Evolutionary conservation across 1,140 invertebrate genomes (phyloP), one percentile per base, ranked within the genome.

Genomic region (Dysdera silvatica): DNA sequence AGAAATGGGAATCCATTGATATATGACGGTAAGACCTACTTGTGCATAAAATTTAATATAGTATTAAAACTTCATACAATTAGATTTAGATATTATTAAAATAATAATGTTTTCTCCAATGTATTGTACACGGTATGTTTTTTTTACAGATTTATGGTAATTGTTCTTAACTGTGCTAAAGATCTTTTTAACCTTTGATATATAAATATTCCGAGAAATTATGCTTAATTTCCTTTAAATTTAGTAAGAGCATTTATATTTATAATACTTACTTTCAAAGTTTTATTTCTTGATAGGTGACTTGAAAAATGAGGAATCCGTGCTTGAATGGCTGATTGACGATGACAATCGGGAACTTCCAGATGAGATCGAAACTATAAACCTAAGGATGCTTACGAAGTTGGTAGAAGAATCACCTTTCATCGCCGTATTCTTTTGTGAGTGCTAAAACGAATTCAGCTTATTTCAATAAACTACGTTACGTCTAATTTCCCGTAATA

Each of bases 291-390:
- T 67, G 69, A 23, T 54, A 85, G 90, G 90, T 33, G 91, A 95
- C 77, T 76, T 95, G 20, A 88, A 92, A 64, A 72, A 73, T 70
- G 74, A 74, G 61, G 70, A 76, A 51, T 58, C 57, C 51, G 72
- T 76, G 18, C 67, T 76, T 23, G 91, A 95, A 76, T 95, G 91
- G 91, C 76, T 95, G 0, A 88, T 90, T 61, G 91, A 95, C 75
- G 91, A 95, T 74, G 91, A 95, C 64, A 95, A 94, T 75, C 81
- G 92, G 16, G 91, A 95, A 79, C 73, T 95, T 62, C 89, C 89
- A 14, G 91, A 95, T 78, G 91, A 95, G 80, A 96, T 95, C 70
- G 91, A 95, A 70, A 71, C 87, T 45, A 89, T 95, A 2, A 95
- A 95, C 74, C 85, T 85, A 56, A 82, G 88, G 70, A 95, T 95